Percentiles rank a stretch among this genome's conserved stretches.
phyloP scores from a whole-genome alignment of 2,888 invertebrate genomes.

The Mycalesis mineus region DNA sequence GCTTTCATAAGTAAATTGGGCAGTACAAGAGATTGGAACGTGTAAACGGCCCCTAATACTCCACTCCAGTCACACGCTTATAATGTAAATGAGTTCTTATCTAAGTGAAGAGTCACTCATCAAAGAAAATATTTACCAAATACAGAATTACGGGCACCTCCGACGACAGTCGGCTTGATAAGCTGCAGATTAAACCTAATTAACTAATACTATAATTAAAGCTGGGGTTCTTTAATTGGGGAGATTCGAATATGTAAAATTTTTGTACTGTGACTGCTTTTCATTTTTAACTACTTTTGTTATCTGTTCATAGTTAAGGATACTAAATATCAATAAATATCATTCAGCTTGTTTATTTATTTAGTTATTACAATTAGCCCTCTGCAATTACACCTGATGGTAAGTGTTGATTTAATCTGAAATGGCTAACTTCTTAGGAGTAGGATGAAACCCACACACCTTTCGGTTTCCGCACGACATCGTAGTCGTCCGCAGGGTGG shows the following conservation, averaged over 20 bases:
- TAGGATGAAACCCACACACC: no score
- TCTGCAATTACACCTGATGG: no score
- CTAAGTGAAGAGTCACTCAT: conserved; percentile 47
- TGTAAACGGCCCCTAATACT: neutral
- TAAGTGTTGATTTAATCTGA: no score
- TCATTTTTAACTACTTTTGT: neutral
- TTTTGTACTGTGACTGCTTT: neutral
- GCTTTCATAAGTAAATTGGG: neutral
- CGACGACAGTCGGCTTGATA: conserved; percentile 56
- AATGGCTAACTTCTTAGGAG: no score
- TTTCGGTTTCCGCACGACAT: no score
- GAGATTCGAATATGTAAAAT: conserved; percentile 1
- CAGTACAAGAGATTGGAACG: neutral
- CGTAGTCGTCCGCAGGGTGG: no score
- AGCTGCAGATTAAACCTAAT: conserved; percentile 63
- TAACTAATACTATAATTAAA: conserved; percentile 53
- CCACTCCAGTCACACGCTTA: conserved; percentile 39
- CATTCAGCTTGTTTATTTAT: no score
- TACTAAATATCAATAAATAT: no score
- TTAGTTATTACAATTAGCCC: no score
- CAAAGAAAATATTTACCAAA: conserved; percentile 71
- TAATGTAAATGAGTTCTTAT: conserved; percentile 53
- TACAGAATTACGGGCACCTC: conserved; percentile 52
- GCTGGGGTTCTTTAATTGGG: conserved; percentile 19
- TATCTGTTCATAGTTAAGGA: neutral